Conservation (phyloP, 1,140 invertebrate species). For the Teleogryllus occipitalis region DNA sequence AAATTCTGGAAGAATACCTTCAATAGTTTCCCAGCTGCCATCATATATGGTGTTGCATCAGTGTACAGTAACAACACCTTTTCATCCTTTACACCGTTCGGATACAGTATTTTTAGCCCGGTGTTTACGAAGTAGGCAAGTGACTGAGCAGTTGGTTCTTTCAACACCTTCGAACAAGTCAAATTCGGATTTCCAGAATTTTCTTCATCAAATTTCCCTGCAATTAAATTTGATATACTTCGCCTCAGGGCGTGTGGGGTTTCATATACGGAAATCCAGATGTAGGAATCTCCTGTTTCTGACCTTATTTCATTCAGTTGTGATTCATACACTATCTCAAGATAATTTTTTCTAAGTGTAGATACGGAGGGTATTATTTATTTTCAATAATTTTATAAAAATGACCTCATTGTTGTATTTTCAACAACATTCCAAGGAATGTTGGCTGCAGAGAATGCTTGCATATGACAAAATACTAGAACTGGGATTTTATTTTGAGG, state of each 20-base stretch:
- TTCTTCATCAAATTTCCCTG: not conserved
- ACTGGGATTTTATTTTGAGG: not conserved
- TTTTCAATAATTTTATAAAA: not conserved
- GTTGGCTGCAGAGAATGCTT: not conserved
- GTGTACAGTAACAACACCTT: not conserved
- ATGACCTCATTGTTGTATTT: not conserved
- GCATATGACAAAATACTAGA: no score
- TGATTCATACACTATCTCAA: not conserved
- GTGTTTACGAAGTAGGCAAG: not conserved
- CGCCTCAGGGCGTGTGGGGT: not conserved
- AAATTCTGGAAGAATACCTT: not conserved
- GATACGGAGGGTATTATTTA: not conserved
- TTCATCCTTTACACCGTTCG: not conserved
- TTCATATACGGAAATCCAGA: not conserved
- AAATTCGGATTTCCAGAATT: not conserved
- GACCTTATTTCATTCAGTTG: slow-evolving; percentile 3
- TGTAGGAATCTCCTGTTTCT: not conserved
- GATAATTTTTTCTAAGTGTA: not conserved
- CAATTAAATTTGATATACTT: not conserved
- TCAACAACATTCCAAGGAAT: not conserved
- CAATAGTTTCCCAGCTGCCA: not conserved
- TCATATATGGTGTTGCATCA: slow-evolving; percentile 3
- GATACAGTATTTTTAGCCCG: not conserved
- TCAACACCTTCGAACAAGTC: not conserved
- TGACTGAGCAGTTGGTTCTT: not conserved